Evolutionary conservation across 2,888 invertebrate genomes (phyloP), one percentile per base, ranked within the genome.

Genomic region (Tetanocera ferruginea): DNA sequence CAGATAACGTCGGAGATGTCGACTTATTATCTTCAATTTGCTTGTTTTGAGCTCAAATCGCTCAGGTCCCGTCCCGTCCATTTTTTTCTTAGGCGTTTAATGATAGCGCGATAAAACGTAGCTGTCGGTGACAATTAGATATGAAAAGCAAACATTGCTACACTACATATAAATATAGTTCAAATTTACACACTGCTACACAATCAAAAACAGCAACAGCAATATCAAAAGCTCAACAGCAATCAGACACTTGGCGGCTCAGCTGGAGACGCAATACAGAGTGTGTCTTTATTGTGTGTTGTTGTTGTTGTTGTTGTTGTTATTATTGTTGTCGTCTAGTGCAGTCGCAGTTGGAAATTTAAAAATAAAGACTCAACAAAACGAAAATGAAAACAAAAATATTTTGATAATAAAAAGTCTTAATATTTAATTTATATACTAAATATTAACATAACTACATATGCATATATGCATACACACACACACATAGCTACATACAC

Each of bases 1-100:
- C 14, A 11, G 43, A 43, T 14, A 43, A 43, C 43, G 14, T 43
- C 43, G 43, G 2, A 43, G 43, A 11, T 28, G 64, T n/a, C 64
- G 64, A 28, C 64, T n/a, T n/a, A 64, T 64, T 28, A 34, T 64
- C 31, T 64, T 64, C 34, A 64, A 64, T 64, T 64, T 43, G 11
- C 43, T 43, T 43, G 43, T 43, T 43, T 43, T 14, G 14, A 43
- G 14, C 43, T 43, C 14, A 43, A 43, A 43, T 3, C 37, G 11
- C 43, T 43, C 43, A 43, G 14, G 43, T 43, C n/a, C n/a, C n/a
- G n/a, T n/a, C n/a, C n/a, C 43, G 43, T 43, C 43, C 43, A 43
- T 11, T 43, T 43, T n/a, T 43, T 14, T 43, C 11, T 11, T 43
- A 14, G 14, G 14, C 14, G 43, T 37, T 37, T 6, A 11, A 43